Evolutionary conservation across 2,888 invertebrate species (phyloP).

Genomic region (Laothoe populi): DNA sequence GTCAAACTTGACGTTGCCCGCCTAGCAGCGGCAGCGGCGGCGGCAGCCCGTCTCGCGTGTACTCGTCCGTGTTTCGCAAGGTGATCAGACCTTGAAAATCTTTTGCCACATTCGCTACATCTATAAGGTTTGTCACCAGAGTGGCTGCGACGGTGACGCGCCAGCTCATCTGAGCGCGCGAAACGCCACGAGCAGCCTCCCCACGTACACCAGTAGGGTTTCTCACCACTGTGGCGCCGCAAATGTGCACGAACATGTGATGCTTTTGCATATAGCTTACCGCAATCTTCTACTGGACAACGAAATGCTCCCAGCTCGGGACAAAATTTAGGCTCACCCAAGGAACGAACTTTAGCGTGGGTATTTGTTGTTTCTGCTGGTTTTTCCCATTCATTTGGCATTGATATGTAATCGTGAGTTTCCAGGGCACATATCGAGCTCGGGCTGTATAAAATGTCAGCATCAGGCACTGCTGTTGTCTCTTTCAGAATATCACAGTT

Average conservation of each 20-base stretch:
- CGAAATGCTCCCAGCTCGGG: slow-evolving; percentile 86
- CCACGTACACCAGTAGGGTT: slow-evolving; percentile 90
- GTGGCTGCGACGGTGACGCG: slow-evolving; percentile 96
- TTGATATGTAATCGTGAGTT: slow-evolving; percentile 51
- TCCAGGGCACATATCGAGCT: slow-evolving; percentile 60
- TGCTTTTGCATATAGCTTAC: slow-evolving; percentile 94
- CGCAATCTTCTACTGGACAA: slow-evolving; percentile 89
- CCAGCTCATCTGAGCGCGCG: slow-evolving; percentile 96
- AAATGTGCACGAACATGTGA: slow-evolving; percentile 96
- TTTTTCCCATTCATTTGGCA: slow-evolving; percentile 46
- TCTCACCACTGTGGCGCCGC: slow-evolving; percentile 93
- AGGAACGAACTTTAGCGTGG: slow-evolving; percentile 58
- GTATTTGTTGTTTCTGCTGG: slow-evolving; percentile 44
- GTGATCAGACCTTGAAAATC: slow-evolving; percentile 97
- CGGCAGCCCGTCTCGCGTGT: slow-evolving; percentile 87
- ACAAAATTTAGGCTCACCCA: slow-evolving; percentile 74
- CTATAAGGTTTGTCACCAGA: slow-evolving; percentile 97
- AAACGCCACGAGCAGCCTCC: slow-evolving; percentile 96
- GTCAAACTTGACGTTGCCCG: slow-evolving; percentile 39
- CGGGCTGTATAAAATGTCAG: slow-evolving; percentile 53
- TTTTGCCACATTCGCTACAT: slow-evolving; percentile 94
- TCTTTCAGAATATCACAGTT: slow-evolving; percentile 65
- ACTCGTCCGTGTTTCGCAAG: slow-evolving; percentile 96
- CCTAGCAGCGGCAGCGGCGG: slow-evolving; percentile 55
- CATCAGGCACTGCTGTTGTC: slow-evolving; percentile 52